phyloP scores from a whole-genome alignment of 2,888 invertebrate species.

The Netelia virgata region DNA sequence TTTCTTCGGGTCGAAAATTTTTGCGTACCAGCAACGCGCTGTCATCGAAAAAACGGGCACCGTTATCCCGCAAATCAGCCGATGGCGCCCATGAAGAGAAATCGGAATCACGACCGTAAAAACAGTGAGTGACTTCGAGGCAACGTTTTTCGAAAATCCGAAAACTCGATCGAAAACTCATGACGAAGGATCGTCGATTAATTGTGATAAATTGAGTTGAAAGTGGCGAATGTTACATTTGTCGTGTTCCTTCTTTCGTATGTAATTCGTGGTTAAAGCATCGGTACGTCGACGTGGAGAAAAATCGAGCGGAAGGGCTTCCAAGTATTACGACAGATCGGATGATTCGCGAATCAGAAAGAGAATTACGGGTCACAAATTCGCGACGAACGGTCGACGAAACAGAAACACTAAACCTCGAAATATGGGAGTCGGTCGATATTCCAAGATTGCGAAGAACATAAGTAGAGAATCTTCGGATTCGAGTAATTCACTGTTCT shows the following conservation, averaged over 20 bases:
- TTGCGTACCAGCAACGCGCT: conserved; percentile 26
- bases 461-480: conserved; percentile 36
- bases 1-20: conserved; percentile 10
- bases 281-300: conserved; percentile 55
- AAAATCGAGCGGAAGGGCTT: conserved; percentile 41
- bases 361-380: conserved; percentile 38
- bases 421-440: conserved; percentile 48
- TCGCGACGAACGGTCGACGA: conserved; percentile 24
- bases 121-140: conserved; percentile 33
- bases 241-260: not conserved
- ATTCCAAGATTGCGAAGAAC: conserved; percentile 48
- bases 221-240: conserved; percentile 4
- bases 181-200: not conserved
- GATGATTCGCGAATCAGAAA: conserved; percentile 51
- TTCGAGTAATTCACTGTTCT: conserved; percentile 13
- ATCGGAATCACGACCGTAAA: conserved; percentile 58
- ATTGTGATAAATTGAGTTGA: not conserved
- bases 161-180: not conserved
- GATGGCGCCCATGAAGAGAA: conserved; percentile 66
- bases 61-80: conserved; percentile 20
- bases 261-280: conserved; percentile 42
- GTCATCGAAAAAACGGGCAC: conserved; percentile 13
- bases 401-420: conserved; percentile 31
- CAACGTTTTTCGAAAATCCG: not conserved
- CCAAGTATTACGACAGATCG: conserved; percentile 53